phyloP scores from a whole-genome alignment of 2,797 vertebrate genomes.

The Furcifer pardalis region DNA sequence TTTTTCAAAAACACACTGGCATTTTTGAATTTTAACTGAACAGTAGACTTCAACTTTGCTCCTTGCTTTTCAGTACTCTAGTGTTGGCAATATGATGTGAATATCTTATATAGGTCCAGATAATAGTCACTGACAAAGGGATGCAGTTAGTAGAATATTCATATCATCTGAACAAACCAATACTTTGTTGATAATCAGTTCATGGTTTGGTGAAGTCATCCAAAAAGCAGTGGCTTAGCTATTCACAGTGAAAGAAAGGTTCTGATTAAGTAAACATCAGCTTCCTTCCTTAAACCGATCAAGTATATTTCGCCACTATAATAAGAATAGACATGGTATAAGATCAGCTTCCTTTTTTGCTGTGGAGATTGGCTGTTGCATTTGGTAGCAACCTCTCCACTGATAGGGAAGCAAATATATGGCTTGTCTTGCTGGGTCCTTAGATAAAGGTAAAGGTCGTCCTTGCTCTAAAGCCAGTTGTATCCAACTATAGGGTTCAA shows the following conservation, averaged over 20 bases:
- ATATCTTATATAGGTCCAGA: background rate
- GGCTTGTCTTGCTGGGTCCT: conserved; percentile 15
- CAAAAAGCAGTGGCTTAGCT: background rate
- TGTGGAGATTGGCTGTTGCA: conserved; percentile 73
- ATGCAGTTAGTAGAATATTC: background rate
- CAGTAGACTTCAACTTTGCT: background rate
- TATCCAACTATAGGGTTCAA: no score
- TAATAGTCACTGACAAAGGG: background rate
- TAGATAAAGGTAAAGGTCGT: no score
- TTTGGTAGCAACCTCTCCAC: conserved; percentile 66
- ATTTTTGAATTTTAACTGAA: background rate
- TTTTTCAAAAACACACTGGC: background rate
- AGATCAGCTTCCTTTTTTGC: conserved; percentile 61
- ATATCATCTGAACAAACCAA: background rate
- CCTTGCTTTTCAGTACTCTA: background rate
- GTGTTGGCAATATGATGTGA: background rate
- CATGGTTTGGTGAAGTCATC: conserved; percentile 9
- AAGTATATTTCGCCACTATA: conserved; percentile 10
- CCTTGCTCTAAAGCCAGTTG: no score
- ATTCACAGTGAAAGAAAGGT: conserved; percentile 3
- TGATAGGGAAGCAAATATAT: conserved; percentile 30
- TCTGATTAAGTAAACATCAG: background rate
- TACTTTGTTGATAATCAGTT: background rate
- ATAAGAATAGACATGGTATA: conserved; percentile 29
- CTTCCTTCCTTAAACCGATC: background rate